These are phyloP conservation scores for Alouatta palliata DNA, from an alignment of 2,113 vertebrate genomes.

Conservation along the genomic window DNA sequence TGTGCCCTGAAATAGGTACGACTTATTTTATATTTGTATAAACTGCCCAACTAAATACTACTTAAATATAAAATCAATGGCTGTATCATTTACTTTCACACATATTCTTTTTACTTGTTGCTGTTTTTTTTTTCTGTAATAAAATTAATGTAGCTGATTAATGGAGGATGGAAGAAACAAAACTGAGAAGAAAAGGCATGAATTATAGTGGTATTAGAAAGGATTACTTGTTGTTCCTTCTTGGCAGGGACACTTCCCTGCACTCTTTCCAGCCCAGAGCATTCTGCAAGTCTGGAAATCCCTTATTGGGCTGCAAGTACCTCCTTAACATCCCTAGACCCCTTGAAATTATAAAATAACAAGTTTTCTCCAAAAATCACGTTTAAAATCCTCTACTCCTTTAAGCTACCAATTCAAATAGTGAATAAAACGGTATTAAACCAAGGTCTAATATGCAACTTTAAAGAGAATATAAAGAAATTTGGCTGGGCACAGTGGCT, in stretches of 20 bases:
- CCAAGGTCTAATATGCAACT: neutral
- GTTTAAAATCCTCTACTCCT: neutral
- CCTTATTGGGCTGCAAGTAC: neutral
- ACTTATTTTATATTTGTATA: constrained; percentile 36
- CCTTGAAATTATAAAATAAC: constrained; percentile 18
- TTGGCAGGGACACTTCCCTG: neutral
- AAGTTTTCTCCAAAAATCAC: constrained; percentile 17
- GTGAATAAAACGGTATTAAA: constrained; percentile 42
- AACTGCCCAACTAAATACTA: constrained; percentile 11
- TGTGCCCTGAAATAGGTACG: neutral
- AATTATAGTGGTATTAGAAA: neutral
- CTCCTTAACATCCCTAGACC: neutral
- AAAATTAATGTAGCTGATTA: constrained; percentile 54
- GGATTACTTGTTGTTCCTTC: neutral
- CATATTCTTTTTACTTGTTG: neutral
- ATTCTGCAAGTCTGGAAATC: neutral
- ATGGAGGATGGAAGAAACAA: neutral
- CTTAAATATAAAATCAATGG: constrained; percentile 3
- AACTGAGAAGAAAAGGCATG: neutral
- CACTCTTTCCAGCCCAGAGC: neutral
- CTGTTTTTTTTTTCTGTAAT: neutral
- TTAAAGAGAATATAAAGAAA: neutral
- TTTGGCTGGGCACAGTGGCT: neutral
- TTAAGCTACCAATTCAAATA: constrained; percentile 30
- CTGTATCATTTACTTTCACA: neutral